Base-by-base conservation (phyloP, 2,797 vertebrate species). In the Clarias platycephalus region DNA sequence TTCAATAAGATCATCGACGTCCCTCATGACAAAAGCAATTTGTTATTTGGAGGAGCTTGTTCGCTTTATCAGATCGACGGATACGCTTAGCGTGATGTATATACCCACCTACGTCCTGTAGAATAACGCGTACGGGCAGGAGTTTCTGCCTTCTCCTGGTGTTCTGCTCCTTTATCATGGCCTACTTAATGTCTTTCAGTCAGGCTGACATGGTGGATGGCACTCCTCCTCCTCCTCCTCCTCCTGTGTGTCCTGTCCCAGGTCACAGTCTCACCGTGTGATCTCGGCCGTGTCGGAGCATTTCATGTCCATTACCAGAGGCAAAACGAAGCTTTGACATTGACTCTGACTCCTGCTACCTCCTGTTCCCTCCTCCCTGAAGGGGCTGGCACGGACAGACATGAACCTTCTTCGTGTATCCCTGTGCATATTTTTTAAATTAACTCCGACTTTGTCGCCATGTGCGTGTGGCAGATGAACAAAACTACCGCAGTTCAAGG, bases 231-330 rank as follows among this genome's bases (percentile, higher is more conserved):
- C 80, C 86, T 83, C 63, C 20, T 60, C 64, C 70, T 58, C 37
- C 71, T 85, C 74, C 86, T 85, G 81, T 40, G 53, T 66, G 88
- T 80, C 71, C 77, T 88, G 91, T 90, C 92, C 85, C 85, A 89
- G 92, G 93, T 94, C 93, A 94, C 87, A 84, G 89, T 85, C 85
- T 86, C 88, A 88, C 89, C 87, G 89, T 91, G 90, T 93, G 93
- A 94, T 93, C 93, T 93, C 20, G 79, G 88, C 89, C 78, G 85
- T 90, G 88, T 93, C 91, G 87, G 90, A 89, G 68, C 83, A 79
- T 68, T 71, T 15, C 64, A 72, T 55, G 74, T 81, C 84, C 83
- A 86, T 86, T 83, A 86, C 62, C 31, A 77, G 81, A 71, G 81
- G 28, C 80, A 71, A 87, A 80, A 87, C 78, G 66, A 86, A 72